Base-by-base conservation (phyloP, 2,113 vertebrate species). In the Rostratula benghalensis region DNA sequence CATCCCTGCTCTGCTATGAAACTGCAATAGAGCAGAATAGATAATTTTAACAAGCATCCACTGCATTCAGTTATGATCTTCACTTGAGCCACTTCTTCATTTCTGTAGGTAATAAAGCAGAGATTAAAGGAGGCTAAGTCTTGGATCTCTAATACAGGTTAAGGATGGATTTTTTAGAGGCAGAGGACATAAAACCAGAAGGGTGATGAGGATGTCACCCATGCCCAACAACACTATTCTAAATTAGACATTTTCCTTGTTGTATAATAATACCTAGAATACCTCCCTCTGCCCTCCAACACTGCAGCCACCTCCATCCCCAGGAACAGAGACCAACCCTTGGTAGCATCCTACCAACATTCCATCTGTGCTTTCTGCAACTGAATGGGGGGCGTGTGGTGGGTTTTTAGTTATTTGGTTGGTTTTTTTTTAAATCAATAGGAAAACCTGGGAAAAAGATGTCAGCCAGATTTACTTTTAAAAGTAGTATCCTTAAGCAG, bases 1-100 rank as follows among this genome's bases (percentile, higher is more conserved):
- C 60, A 74, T 61, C 71, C 46, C 0, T 89, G 89, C 80, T 92
- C 71, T 94, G 68, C 71, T 95, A n/a, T 68, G 83, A 92, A 94
- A 92, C 53, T 70, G 56, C 80, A 94, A 37, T 27, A 74, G 23
- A 89, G 64, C 14, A 4, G 67, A 95, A 90, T 22, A 94, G 63
- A 78, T 78, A 78, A 89, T 89, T 95, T 94, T 83, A 92, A 75
- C 63, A 65, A 70, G 41, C 33, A 80, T 41, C 51, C 19, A 79
- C 56, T 61, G 53, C 25, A 21, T 51, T 92, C 67, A 46, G 46
- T 65, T 80, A 23, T 37, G 61, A 61, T 50, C 45, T 53, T 70
- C 43, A 63, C 56, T 94, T 43, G 51, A 92, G 68, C 13, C 69
- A 71, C 43, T 57, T 50, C n/a, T 76, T 80, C 4, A 2, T 83